Conservation (phyloP, 2,113 vertebrate species). For the Ailurus styani region DNA sequence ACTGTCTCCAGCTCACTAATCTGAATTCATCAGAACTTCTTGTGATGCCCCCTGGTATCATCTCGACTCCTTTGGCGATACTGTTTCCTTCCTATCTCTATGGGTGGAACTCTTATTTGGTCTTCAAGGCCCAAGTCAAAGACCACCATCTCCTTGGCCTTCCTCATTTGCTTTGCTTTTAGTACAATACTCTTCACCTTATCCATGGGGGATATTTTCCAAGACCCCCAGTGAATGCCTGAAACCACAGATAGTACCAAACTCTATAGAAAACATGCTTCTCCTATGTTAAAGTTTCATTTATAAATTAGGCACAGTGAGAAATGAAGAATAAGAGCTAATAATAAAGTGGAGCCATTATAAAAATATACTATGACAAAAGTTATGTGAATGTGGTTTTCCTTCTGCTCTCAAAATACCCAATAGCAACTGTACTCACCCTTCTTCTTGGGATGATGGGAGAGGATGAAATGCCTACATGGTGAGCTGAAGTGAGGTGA, state of each 20-base stretch:
- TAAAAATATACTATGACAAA: neutral
- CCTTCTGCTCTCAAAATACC: neutral
- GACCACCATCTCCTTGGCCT: neutral
- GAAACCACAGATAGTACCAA: neutral
- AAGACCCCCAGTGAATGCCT: neutral
- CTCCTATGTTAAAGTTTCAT: neutral
- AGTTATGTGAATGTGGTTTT: neutral
- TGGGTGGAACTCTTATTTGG: neutral
- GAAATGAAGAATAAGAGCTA: neutral
- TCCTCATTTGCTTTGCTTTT: neutral
- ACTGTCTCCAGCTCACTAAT: neutral
- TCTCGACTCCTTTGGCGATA: neutral
- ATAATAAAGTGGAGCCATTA: neutral
- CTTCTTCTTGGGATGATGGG: neutral
- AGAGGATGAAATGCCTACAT: neutral
- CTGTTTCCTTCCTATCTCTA: neutral
- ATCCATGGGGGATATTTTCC: neutral
- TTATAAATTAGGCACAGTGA: neutral
- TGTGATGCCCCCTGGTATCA: neutral
- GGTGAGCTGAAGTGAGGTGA: neutral
- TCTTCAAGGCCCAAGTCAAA: neutral
- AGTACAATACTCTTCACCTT: neutral
- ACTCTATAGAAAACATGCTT: neutral
- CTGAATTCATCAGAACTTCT: no score
- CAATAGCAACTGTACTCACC: no score